A percentile compares a stretch with the other conserved stretches of the same genome.
Conservation (phyloP, 2,888 invertebrate species). For the Lasioglossum figueresi region DNA sequence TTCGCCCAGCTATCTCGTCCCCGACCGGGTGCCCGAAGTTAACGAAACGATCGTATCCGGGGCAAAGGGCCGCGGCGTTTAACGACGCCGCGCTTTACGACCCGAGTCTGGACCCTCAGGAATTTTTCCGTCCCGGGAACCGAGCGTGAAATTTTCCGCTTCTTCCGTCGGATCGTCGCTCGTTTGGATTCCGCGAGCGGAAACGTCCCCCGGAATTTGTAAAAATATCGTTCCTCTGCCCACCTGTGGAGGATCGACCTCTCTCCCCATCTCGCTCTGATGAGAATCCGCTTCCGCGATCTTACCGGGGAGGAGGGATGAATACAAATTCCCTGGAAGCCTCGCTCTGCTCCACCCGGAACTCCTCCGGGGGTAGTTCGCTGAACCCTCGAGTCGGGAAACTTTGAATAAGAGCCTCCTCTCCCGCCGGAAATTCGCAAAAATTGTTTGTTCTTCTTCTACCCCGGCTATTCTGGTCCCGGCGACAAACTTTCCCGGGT, state of each 20-base stretch:
- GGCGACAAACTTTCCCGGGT: background rate
- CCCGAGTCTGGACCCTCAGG: slow-evolving; percentile 21
- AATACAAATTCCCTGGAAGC: slow-evolving; percentile 9
- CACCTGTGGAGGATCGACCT: background rate
- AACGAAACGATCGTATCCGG: slow-evolving; percentile 49
- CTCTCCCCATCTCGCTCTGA: background rate
- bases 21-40: slow-evolving; percentile 27
- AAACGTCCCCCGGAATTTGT: background rate
- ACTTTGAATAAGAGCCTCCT: slow-evolving; percentile 9
- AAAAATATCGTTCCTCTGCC: background rate
- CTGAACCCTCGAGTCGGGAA: background rate
- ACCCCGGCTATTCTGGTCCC: background rate
- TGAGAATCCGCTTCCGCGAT: background rate
- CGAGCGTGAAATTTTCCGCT: slow-evolving; percentile 1
- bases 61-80: slow-evolving; percentile 27
- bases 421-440: background rate
- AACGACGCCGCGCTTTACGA: slow-evolving; percentile 38
- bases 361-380: background rate
- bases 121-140: slow-evolving; percentile 27
- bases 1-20: background rate
- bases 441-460: slow-evolving; percentile 8
- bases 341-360: background rate
- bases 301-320: background rate
- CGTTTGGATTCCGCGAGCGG: background rate
- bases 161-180: background rate